Evolutionary conservation across 30 jellyfish, hydroid and myxozoan species (phyloP).

Genomic region (Cassiopea xamachana): DNA sequence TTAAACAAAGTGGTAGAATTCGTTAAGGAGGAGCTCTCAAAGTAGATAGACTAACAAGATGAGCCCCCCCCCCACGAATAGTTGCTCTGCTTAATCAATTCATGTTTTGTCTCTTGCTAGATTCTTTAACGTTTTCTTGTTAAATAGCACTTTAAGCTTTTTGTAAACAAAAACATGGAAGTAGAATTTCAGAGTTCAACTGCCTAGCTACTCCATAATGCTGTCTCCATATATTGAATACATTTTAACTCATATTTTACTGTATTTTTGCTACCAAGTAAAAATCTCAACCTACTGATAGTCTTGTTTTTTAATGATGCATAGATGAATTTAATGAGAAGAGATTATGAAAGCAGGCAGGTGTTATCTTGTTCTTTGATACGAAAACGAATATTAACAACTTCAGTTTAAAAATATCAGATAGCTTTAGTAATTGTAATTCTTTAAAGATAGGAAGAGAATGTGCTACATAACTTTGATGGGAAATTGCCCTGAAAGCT

Average conservation of each 20-base stretch:
- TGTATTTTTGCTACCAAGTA: neutral
- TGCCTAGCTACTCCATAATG: neutral
- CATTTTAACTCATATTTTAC: neutral
- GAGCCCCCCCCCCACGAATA: neutral
- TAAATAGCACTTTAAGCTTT: no score
- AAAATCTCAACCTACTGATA: neutral
- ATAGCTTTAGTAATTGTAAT: neutral
- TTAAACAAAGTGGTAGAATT: neutral
- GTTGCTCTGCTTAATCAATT: neutral
- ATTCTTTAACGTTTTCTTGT: no score
- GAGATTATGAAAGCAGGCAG: neutral
- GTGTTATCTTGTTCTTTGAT: neutral
- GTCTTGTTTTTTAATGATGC: neutral
- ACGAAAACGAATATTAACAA: slow-evolving; percentile 38
- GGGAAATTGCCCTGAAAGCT: slow-evolving; percentile 17
- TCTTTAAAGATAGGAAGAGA: slow-evolving; percentile 14
- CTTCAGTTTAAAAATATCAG: slow-evolving; percentile 29
- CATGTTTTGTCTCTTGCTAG: neutral
- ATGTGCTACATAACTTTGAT: slow-evolving; percentile 18
- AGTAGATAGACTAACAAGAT: neutral
- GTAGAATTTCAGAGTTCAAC: neutral
- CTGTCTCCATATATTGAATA: neutral
- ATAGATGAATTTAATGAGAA: neutral
- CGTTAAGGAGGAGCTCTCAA: neutral
- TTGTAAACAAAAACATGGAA: no score